Evolutionary conservation across 2,888 invertebrate species (phyloP).

Genomic region (Venustoraphidia nigricollis): DNA sequence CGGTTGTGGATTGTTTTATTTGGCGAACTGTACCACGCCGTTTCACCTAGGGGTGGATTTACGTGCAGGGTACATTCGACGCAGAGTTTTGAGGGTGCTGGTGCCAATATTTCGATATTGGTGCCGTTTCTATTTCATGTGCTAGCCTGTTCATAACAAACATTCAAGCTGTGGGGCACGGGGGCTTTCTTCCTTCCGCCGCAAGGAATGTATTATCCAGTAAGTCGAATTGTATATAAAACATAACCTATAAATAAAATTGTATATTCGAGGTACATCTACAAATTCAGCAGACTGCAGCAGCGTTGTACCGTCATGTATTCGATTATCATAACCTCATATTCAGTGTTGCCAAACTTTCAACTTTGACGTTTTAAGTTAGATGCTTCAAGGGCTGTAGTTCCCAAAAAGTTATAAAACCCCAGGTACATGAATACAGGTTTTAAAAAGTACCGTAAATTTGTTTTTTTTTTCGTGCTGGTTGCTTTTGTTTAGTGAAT

Average conservation of each 20-base stretch:
- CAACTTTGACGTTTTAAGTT: too few relatives aligned
- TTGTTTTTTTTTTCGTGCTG: too few relatives aligned
- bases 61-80: not conserved
- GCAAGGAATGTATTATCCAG: slow-evolving; percentile 95
- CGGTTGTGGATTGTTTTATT: not conserved
- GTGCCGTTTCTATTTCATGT: slow-evolving; percentile 34
- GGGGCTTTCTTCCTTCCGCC: slow-evolving; percentile 92
- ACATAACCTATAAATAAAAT: too few relatives aligned
- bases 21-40: not conserved
- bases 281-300: not conserved
- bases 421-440: too few relatives aligned
- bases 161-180: slow-evolving; percentile 95
- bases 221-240: slow-evolving; percentile 36
- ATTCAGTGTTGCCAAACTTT: slow-evolving; percentile 10
- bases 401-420: too few relatives aligned
- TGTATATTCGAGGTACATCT: too few relatives aligned
- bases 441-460: too few relatives aligned
- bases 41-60: not conserved
- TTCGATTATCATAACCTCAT: too few relatives aligned
- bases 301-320: too few relatives aligned
- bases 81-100: not conserved
- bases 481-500: too few relatives aligned
- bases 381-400: too few relatives aligned
- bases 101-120: slow-evolving; percentile 4
- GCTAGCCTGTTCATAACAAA: slow-evolving; percentile 43